phyloP scores from a whole-genome alignment of 2,888 invertebrate species.

The Lochmaea crataegi region DNA sequence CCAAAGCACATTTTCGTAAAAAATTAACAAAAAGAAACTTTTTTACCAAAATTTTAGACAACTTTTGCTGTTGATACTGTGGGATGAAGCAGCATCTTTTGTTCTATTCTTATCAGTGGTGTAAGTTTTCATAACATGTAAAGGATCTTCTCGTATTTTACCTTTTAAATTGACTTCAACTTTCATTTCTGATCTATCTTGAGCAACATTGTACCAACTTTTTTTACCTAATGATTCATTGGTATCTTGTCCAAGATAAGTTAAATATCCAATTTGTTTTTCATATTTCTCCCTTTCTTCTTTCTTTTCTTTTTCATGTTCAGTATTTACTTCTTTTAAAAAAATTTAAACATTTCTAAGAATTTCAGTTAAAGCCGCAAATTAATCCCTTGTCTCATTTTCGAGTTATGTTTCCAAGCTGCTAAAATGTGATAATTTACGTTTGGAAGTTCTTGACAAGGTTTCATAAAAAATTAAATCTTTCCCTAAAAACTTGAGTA shows the following conservation, averaged over 20 bases:
- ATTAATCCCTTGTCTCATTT: too few relatives aligned
- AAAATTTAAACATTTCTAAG: too few relatives aligned
- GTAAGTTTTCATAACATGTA: constrained; percentile 76
- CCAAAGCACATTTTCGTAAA: too few relatives aligned
- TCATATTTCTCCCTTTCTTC: constrained; percentile 96
- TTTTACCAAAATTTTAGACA: too few relatives aligned
- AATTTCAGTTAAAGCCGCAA: too few relatives aligned
- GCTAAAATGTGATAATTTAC: too few relatives aligned
- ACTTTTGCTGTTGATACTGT: too few relatives aligned
- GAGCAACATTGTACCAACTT: constrained; percentile 89
- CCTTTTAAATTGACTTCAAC: constrained; percentile 75
- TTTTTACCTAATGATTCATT: constrained; percentile 85
- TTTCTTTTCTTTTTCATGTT: constrained; percentile 90
- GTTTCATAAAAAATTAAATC: too few relatives aligned
- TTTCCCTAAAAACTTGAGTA: too few relatives aligned
- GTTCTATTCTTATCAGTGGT: constrained; percentile 50
- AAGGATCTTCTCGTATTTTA: constrained; percentile 79
- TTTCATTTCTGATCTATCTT: constrained; percentile 68
- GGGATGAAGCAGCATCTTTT: not conserved
- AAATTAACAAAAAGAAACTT: too few relatives aligned
- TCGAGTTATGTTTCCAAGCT: too few relatives aligned
- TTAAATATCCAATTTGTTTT: constrained; percentile 95
- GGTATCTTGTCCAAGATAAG: constrained; percentile 94
- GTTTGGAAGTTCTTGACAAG: too few relatives aligned
- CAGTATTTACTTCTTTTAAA: constrained; percentile 79